Evolutionary conservation across 2,888 invertebrate species (phyloP), one percentile per base, ranked within the genome.

Genomic region (Platynereis dumerilii): DNA sequence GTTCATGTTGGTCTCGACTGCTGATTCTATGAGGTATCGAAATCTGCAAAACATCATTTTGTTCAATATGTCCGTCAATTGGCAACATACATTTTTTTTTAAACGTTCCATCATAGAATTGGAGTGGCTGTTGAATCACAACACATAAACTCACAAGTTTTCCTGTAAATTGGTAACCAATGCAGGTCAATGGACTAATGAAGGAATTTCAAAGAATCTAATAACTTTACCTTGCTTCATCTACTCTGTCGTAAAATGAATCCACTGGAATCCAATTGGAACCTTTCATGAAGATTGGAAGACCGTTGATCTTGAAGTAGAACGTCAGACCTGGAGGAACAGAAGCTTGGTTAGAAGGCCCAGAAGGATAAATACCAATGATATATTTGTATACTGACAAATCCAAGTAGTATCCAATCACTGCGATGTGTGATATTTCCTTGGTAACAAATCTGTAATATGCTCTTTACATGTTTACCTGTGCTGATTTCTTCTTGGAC

Each of bases 201-300:
- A n/a, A n/a, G n/a, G n/a, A n/a, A n/a, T n/a, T n/a, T n/a, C n/a
- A n/a, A n/a, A n/a, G n/a, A n/a, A n/a, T n/a, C n/a, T n/a, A n/a
- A n/a, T 34, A 42, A 45, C 27, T 7, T 57, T 29, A 63, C 63
- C 58, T 63, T n/a, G n/a, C 28, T 3, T 45, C 22, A 27, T 87
- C 86, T 0, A 90, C 88, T 39, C 87, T 77, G 85, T 95, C 94
- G 0, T 92, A 93, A 57, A 96, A 88, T 71, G 93, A 88, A 80
- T 92, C 89, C 0, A 91, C 88, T 0, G 96, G 96, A 77, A 96
- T 94, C 88, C 93, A 93, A 82, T 96, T 96, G 10, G 93, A 91
- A 1, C 96, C 96, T 70, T 97, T 97, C 83, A 94, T 91, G 80
- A 96, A 98, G 20, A 97, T 88, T 1, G 93, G 90, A 58, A 91